Percentiles rank a stretch among this genome's conserved stretches.
Conservation (phyloP, 2,888 invertebrate species). For the Cremastinae sp. region DNA sequence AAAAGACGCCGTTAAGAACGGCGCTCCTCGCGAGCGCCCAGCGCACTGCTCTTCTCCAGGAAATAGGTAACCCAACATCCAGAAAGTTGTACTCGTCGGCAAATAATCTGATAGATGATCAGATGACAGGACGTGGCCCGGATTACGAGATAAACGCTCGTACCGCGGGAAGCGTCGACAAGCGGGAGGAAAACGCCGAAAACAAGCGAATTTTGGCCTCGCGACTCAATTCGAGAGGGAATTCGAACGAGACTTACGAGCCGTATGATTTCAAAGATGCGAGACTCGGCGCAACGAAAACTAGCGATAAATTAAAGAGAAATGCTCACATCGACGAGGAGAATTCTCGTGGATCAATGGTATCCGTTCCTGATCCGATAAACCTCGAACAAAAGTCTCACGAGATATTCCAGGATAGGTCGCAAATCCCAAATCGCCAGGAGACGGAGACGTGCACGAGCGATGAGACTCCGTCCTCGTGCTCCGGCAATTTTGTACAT, state of each 20-base stretch:
- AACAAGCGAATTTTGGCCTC: constrained; percentile 16
- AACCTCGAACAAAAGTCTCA: constrained; percentile 26
- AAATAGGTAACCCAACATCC: constrained; percentile 85
- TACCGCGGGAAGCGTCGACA: background rate
- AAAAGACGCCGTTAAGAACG: constrained; percentile 82
- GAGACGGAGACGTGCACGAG: constrained; percentile 1
- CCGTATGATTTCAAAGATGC: constrained; percentile 57
- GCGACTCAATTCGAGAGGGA: constrained; percentile 33
- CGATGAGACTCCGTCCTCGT: constrained; percentile 48
- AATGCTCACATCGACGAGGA: constrained; percentile 60
- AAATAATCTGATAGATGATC: constrained; percentile 78
- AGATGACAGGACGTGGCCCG: constrained; percentile 55
- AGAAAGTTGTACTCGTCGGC: constrained; percentile 81
- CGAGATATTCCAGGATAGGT: constrained; percentile 15
- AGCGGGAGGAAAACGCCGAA: constrained; percentile 15
- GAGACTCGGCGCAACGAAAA: constrained; percentile 39
- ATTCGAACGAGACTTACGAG: constrained; percentile 57
- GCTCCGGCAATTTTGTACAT: constrained; percentile 70
- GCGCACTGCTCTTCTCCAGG: constrained; percentile 83
- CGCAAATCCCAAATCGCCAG: constrained; percentile 13
- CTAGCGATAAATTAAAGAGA: constrained; percentile 63
- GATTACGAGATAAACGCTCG: constrained; percentile 61
- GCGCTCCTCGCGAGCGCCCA: constrained; percentile 82
- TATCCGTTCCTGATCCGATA: constrained; percentile 32
- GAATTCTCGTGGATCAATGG: constrained; percentile 63